phyloP scores from a whole-genome alignment of 1,140 invertebrate species.

The Manduca sexta region DNA sequence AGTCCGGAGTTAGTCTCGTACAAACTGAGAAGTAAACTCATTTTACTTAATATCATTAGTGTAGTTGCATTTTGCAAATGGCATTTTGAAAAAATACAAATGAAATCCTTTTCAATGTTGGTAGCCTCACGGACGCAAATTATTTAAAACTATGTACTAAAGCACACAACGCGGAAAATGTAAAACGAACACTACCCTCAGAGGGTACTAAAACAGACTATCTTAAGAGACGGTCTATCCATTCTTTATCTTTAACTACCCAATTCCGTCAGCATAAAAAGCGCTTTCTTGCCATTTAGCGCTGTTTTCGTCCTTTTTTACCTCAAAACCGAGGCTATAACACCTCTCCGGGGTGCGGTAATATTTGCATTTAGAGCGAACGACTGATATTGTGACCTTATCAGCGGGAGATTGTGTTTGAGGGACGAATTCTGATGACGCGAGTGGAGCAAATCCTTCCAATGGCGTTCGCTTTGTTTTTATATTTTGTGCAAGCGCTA shows the following conservation, averaged over 20 bases:
- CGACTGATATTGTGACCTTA: constrained; percentile 68
- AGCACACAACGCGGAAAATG: constrained; percentile 1
- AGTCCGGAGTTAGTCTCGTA: too few species aligned
- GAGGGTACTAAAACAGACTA: constrained; percentile 22
- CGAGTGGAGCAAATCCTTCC: constrained; percentile 22
- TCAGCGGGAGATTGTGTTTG: constrained; percentile 60
- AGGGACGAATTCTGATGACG: constrained; percentile 47
- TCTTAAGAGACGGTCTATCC: constrained; percentile 34
- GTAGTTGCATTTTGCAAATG: too few species aligned
- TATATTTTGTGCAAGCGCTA: too few species aligned
- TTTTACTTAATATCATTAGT: too few species aligned
- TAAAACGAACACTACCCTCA: constrained; percentile 12
- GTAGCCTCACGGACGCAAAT: not conserved
- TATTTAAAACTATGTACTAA: not conserved
- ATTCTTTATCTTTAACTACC: constrained; percentile 61
- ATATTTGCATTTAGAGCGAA: constrained; percentile 70
- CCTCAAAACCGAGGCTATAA: constrained; percentile 63
- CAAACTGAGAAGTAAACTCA: too few species aligned
- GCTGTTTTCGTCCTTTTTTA: constrained; percentile 63
- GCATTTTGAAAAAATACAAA: too few species aligned
- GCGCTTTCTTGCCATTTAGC: constrained; percentile 61
- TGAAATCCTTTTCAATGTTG: not conserved
- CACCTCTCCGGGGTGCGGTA: constrained; percentile 62
- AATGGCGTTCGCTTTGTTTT: constrained; percentile 2
- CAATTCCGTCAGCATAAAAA: constrained; percentile 61